phyloP scores from a whole-genome alignment of 2,888 invertebrate genomes.

The Petrolisthes manimaculis region DNA sequence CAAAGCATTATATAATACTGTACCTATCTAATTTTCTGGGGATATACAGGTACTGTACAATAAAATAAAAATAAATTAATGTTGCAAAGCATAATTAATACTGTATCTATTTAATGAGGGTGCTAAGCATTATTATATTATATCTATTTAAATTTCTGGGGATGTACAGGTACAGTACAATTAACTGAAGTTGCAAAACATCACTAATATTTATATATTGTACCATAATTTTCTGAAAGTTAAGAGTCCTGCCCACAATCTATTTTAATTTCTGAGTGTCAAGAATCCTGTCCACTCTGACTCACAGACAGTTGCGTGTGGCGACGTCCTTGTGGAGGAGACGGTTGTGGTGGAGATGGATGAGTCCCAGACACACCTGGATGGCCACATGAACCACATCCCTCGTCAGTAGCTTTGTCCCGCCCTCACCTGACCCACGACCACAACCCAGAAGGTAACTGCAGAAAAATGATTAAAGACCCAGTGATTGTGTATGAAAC shows the following conservation, averaged over 20 bases:
- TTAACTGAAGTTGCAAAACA: too few relatives aligned
- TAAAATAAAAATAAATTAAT: not conserved
- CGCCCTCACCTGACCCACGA: constrained; percentile 46
- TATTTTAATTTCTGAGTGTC: not conserved
- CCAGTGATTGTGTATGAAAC: too few relatives aligned
- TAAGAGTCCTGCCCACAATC: too few relatives aligned
- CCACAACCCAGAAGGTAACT: constrained; percentile 61
- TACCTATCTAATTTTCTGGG: too few relatives aligned
- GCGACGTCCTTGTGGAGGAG: constrained; percentile 67
- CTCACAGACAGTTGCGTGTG: constrained; percentile 67
- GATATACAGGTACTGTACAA: not conserved
- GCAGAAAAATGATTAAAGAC: not conserved
- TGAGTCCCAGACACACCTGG: constrained; percentile 66
- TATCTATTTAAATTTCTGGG: too few relatives aligned
- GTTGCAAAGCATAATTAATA: not conserved
- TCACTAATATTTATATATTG: too few relatives aligned
- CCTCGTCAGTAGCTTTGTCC: constrained; percentile 61
- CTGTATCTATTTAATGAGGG: too few relatives aligned
- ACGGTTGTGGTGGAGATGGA: constrained; percentile 66
- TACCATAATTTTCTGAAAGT: too few relatives aligned
- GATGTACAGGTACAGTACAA: too few relatives aligned
- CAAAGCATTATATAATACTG: too few relatives aligned
- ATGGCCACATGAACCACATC: constrained; percentile 66
- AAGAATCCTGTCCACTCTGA: not conserved
- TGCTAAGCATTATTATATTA: not conserved